Conservation (phyloP, 1,140 invertebrate species). For the Odontomachus brunneus region DNA sequence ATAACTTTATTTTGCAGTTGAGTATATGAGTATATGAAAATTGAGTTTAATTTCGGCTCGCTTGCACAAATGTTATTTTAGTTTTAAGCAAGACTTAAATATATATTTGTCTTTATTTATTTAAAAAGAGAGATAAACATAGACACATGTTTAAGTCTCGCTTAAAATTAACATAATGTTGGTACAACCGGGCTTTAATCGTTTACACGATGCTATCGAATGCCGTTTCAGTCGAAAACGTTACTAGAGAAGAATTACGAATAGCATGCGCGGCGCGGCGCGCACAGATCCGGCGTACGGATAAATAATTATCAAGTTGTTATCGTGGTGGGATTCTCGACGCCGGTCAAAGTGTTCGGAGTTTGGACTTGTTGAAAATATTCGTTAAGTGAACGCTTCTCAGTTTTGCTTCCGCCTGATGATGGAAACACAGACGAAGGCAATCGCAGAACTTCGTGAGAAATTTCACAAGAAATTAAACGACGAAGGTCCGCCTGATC, state of each 20-base stretch:
- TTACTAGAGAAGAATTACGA: conserved; percentile 36
- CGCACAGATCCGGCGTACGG: conserved; percentile 39
- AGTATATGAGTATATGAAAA: background rate
- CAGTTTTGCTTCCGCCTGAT: too few relatives aligned
- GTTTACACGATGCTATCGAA: background rate
- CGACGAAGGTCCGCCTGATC: conserved; percentile 80
- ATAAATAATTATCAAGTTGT: conserved; percentile 67
- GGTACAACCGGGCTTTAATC: too few relatives aligned
- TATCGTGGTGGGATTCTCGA: conserved; percentile 38
- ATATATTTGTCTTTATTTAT: too few relatives aligned
- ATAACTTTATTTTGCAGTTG: too few relatives aligned
- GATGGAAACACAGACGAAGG: conserved; percentile 82
- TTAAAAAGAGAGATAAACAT: too few relatives aligned
- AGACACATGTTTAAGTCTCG: too few relatives aligned
- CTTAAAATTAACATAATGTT: too few relatives aligned
- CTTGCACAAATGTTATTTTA: too few relatives aligned
- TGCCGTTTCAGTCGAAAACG: conserved; percentile 2
- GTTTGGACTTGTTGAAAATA: too few relatives aligned
- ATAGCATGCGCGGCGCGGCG: conserved; percentile 42
- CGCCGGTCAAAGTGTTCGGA: conserved; percentile 74
- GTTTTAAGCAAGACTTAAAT: too few relatives aligned
- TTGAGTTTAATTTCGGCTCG: too few relatives aligned
- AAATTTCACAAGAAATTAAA: conserved; percentile 86
- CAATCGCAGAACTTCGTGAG: conserved; percentile 85
- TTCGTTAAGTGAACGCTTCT: too few relatives aligned